A percentile compares a stretch with the other conserved stretches of the same genome.
Conservation (phyloP, 2,888 invertebrate genomes). For the Leptinotarsa tumamoca region DNA sequence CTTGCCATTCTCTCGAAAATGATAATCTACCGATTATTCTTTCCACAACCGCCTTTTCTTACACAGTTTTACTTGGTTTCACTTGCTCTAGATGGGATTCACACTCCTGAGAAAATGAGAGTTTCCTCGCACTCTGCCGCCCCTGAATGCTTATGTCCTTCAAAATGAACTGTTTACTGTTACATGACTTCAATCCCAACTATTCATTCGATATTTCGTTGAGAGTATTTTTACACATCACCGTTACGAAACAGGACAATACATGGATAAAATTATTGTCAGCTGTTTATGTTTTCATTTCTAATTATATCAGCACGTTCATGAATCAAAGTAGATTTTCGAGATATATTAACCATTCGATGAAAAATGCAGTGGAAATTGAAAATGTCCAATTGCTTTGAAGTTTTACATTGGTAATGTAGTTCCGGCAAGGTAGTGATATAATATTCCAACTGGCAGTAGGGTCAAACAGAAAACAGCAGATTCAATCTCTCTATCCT, state of each 20-base stretch:
- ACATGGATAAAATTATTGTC: slow-evolving; percentile 4
- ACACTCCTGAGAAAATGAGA: too few relatives aligned
- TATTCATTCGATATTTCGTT: slow-evolving; percentile 12
- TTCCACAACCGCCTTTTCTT: too few relatives aligned
- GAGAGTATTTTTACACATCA: slow-evolving; percentile 15
- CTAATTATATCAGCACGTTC: slow-evolving; percentile 15
- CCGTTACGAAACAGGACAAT: slow-evolving; percentile 13
- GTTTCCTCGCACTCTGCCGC: background rate
- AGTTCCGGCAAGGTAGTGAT: too few relatives aligned
- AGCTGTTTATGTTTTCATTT: slow-evolving; percentile 10
- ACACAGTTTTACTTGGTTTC: too few relatives aligned
- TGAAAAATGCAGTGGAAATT: background rate
- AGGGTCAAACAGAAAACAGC: background rate
- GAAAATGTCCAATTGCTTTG: background rate
- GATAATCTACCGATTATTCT: too few relatives aligned
- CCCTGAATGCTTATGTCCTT: background rate
- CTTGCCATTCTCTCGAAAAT: too few relatives aligned
- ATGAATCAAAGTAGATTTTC: slow-evolving; percentile 10
- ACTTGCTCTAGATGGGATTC: too few relatives aligned
- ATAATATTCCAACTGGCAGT: too few relatives aligned
- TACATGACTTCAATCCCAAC: background rate
- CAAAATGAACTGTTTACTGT: slow-evolving; percentile 11
- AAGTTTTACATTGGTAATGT: background rate
- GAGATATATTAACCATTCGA: slow-evolving; percentile 1
- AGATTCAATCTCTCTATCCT: background rate